Evolutionary conservation across 2,888 invertebrate species (phyloP).

Genomic region (Heteromurus nitidus): DNA sequence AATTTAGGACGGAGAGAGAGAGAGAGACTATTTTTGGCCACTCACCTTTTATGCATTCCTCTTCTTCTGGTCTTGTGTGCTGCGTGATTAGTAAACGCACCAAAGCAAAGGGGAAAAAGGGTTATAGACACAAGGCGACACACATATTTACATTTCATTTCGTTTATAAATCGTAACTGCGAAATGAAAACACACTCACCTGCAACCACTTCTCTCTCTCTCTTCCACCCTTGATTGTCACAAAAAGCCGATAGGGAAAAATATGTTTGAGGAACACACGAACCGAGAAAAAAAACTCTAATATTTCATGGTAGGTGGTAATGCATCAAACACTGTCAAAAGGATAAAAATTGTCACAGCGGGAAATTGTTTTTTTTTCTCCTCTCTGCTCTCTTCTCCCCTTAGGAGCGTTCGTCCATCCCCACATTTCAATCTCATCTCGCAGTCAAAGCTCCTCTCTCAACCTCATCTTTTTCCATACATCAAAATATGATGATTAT

Average conservation of each 20-base stretch:
- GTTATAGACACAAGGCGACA: too few species aligned
- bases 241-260: background rate
- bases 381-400: too few species aligned
- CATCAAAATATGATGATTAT: background rate
- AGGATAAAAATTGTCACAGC: constrained; percentile 62
- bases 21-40: too few species aligned
- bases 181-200: too few species aligned
- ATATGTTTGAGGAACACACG: constrained; percentile 1
- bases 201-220: background rate
- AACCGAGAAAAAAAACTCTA: constrained; percentile 41
- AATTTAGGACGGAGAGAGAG: too few species aligned
- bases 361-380: constrained; percentile 41
- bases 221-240: background rate
- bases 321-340: constrained; percentile 59
- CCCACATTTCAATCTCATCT: constrained; percentile 19
- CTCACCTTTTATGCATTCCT: too few species aligned
- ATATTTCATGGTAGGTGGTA: constrained; percentile 54
- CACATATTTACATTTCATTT: too few species aligned
- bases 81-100: too few species aligned
- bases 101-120: too few species aligned
- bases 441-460: background rate
- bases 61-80: too few species aligned
- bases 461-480: background rate
- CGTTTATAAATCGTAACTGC: too few species aligned
- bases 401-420: too few species aligned